Conservation (phyloP, 2,888 invertebrate genomes). For the Sarcophaga subvicina region DNA sequence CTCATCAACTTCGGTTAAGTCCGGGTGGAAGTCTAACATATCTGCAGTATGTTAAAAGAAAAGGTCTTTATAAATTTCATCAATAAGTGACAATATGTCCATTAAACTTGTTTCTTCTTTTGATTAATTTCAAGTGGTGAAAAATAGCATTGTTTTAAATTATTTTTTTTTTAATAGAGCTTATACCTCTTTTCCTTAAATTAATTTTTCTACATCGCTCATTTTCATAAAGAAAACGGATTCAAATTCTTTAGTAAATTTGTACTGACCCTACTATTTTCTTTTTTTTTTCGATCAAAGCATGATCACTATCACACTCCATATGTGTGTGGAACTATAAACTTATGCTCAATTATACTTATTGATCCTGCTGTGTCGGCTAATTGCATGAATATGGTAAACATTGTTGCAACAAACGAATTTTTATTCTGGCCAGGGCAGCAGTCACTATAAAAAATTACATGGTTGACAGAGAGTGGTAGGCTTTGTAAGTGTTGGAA, state of each 20-base stretch:
- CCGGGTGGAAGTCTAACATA: too few species aligned
- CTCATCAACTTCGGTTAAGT: too few species aligned
- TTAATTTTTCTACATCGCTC: slow-evolving; percentile 31
- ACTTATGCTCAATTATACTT: slow-evolving; percentile 46
- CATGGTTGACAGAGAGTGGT: too few species aligned
- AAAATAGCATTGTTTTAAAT: slow-evolving; percentile 8
- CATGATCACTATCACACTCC: too few species aligned
- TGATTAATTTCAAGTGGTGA: slow-evolving; percentile 26
- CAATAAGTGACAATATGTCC: slow-evolving; percentile 19
- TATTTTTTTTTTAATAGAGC: neutral
- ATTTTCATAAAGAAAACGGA: slow-evolving; percentile 39
- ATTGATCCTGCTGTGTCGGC: slow-evolving; percentile 28
- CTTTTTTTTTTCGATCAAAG: neutral
- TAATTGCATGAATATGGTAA: slow-evolving; percentile 20
- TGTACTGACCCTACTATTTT: slow-evolving; percentile 22
- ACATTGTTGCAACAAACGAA: slow-evolving; percentile 43
- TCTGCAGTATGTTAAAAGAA: too few species aligned
- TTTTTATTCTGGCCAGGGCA: slow-evolving; percentile 43
- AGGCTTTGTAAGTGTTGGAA: slow-evolving; percentile 1
- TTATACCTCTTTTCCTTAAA: slow-evolving; percentile 5
- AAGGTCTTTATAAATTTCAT: slow-evolving; percentile 7
- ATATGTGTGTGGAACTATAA: slow-evolving; percentile 36
- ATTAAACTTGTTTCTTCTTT: slow-evolving; percentile 32
- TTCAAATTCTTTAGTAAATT: slow-evolving; percentile 41
- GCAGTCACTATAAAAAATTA: slow-evolving; percentile 30